Base-by-base conservation (phyloP, 2,113 vertebrate genomes). In the Cricetomys ansorgei region DNA sequence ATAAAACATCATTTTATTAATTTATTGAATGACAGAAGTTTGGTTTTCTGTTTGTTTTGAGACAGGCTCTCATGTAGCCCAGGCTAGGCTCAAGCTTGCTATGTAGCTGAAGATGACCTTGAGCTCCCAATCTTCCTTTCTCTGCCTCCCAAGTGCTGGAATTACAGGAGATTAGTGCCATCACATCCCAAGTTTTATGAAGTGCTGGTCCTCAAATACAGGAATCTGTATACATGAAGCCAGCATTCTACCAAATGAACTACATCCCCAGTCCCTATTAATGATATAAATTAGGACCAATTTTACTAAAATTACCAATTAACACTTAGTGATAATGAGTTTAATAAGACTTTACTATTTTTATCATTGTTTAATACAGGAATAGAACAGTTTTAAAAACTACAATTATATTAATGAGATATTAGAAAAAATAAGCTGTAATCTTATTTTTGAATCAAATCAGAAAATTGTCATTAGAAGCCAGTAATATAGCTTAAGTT, bases 261-360 rank as follows among this genome's bases (percentile, higher is more conserved):
- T 31, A 85, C 27, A 64, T 34, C 40, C 57, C 16, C 29, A 21
- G 27, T 11, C 81, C 19, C 45, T 84, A 85, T 48, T 92, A 79
- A 83, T 65, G 55, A 72, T 7, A 57, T 25, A 83, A 84, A 81
- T 95, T 95, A 43, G 16, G 59, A 34, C 34, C n/a, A 88, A 62
- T 89, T 55, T 89, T 92, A 45, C 37, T 79, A 85, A 94, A 92
- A 40, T 84, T 79, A 73, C 59, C 57, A 59, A 84, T 92, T 88
- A 87, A 75, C 77, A 43, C 67, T 73, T 92, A 89, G 12, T 92
- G 83, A 79, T 23, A 40, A 92, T 75, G 69, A 6, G 0, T 48
- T 92, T 91, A 37, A 84, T 37, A 72, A 80, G 40, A 53, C 87
- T 65, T 87, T 48, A 73, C 21, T 64, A 37, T 80, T 92, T 92